A percentile compares a stretch with the other conserved stretches of the same genome.
phyloP scores from a whole-genome alignment of 2,113 vertebrate species.

The Chionodraco myersi region DNA sequence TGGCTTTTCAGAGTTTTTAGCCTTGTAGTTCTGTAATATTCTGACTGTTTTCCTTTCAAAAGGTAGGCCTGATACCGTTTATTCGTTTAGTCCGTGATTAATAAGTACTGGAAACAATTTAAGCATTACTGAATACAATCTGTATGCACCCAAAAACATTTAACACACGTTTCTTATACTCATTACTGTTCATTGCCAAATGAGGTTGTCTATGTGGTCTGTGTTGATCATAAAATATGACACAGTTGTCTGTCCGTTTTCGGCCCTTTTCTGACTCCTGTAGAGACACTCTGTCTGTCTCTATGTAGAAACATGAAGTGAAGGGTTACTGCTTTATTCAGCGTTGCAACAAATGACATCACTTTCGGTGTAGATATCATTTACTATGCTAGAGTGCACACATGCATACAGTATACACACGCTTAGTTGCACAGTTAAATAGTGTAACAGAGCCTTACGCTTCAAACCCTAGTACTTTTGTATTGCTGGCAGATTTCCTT shows the following conservation, averaged over 20 bases:
- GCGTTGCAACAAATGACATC: conserved; percentile 64
- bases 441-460: conserved; percentile 72
- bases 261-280: neutral
- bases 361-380: conserved; percentile 60
- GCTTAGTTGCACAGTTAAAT: conserved; percentile 77
- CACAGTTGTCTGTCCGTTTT: neutral
- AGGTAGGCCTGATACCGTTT: neutral
- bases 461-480: conserved; percentile 65
- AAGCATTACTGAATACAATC: conserved; percentile 2
- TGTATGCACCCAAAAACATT: neutral
- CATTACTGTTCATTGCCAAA: neutral
- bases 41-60: neutral
- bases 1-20: neutral
- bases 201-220: neutral
- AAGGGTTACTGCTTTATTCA: conserved; percentile 59
- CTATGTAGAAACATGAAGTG: conserved; percentile 11
- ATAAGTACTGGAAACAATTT: neutral
- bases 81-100: neutral
- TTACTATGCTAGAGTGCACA: conserved; percentile 64
- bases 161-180: neutral
- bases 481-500: conserved; percentile 81
- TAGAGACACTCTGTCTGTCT: neutral
- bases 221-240: conserved; percentile 3
- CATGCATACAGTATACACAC: conserved; percentile 46
- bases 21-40: neutral